Evolutionary conservation across 2,113 vertebrate species (phyloP).

Genomic region (Melospiza georgiana): DNA sequence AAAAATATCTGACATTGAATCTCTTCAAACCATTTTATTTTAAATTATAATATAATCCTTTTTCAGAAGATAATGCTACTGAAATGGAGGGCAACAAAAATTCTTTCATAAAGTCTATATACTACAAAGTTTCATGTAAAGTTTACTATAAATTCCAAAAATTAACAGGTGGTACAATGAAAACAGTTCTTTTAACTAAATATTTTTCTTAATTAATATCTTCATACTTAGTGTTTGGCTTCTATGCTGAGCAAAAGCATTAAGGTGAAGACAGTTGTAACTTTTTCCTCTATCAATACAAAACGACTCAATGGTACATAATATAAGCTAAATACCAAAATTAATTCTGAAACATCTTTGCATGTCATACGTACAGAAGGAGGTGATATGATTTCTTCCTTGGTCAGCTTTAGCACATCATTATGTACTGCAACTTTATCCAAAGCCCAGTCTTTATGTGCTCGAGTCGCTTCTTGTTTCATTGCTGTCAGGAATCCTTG

Average conservation of each 20-base stretch:
- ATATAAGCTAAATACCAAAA: background rate
- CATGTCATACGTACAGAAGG: conserved; percentile 66
- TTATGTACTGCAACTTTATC: conserved; percentile 78
- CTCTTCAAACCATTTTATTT: background rate
- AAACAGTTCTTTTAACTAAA: background rate
- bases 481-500: conserved; percentile 80
- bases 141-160: background rate
- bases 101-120: background rate
- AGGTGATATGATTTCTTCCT: conserved; percentile 71
- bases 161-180: background rate
- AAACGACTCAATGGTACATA: background rate
- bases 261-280: background rate
- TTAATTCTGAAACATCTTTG: background rate
- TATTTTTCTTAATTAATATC: background rate
- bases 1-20: background rate
- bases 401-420: conserved; percentile 72
- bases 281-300: background rate
- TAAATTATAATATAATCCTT: background rate
- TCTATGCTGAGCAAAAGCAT: background rate
- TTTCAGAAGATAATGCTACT: background rate
- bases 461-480: conserved; percentile 79
- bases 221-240: background rate
- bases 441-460: conserved; percentile 81
- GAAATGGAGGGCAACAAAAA: background rate
- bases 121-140: background rate